These are phyloP conservation scores for Patella ulyssiponensis DNA, from an alignment of 2,888 invertebrate genomes.

Conservation along the genomic window DNA sequence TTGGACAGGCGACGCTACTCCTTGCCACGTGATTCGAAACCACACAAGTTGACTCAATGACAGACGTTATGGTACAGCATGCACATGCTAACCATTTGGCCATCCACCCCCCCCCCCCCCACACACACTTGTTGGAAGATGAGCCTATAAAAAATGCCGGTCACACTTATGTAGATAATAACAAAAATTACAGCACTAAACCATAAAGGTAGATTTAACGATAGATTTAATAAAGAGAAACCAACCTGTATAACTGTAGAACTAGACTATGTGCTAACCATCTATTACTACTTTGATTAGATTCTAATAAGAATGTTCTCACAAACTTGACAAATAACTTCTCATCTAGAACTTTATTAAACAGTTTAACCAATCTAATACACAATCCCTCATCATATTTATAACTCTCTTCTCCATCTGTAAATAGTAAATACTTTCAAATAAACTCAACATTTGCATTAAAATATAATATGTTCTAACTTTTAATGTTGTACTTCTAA, in stretches of 20 bases:
- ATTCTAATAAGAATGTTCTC: conserved; percentile 91
- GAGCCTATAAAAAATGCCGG: too few species aligned
- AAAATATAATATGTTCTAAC: too few species aligned
- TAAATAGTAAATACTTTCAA: neutral
- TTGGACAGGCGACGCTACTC: too few species aligned
- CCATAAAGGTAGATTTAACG: neutral
- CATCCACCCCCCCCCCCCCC: too few species aligned
- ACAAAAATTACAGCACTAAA: neutral
- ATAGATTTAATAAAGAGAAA: neutral
- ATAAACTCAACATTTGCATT: too few species aligned
- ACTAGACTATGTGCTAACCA: conserved; percentile 90
- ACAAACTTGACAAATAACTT: conserved; percentile 83
- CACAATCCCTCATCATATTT: conserved; percentile 78
- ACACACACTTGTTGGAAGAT: too few species aligned
- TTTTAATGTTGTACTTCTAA: too few species aligned
- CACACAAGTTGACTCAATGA: too few species aligned
- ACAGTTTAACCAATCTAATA: conserved; percentile 80
- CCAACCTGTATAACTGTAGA: conserved; percentile 69
- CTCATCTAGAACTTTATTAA: conserved; percentile 78
- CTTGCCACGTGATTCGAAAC: too few species aligned
- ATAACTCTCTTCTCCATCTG: conserved; percentile 42
- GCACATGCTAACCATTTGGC: too few species aligned
- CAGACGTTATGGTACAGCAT: too few species aligned
- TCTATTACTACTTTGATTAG: conserved; percentile 90
- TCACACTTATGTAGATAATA: neutral